phyloP scores from a whole-genome alignment of 2,113 vertebrate genomes.

The Coptodon rendalli region DNA sequence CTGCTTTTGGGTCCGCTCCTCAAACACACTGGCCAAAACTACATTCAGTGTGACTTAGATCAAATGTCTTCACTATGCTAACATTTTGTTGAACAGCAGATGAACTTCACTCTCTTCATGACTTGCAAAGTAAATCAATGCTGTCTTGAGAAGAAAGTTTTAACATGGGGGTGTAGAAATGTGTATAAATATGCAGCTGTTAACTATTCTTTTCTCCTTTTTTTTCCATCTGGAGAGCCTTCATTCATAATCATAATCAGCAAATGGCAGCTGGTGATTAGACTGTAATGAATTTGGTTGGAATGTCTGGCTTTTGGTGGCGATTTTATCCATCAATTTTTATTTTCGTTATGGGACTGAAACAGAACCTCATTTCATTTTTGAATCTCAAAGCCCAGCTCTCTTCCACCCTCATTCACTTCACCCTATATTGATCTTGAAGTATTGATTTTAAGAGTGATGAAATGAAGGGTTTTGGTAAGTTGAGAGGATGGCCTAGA shows the following conservation, averaged over 20 bases:
- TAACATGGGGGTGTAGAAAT: neutral
- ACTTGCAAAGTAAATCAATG: neutral
- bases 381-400: neutral
- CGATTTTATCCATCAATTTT: constrained; percentile 6
- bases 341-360: neutral
- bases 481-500: neutral
- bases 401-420: neutral
- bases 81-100: neutral
- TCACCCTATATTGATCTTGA: constrained; percentile 20
- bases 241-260: neutral
- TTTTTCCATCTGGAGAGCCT: neutral
- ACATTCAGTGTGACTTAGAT: neutral
- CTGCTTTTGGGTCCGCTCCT: neutral
- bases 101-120: neutral
- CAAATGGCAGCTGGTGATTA: neutral
- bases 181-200: neutral
- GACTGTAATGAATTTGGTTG: neutral
- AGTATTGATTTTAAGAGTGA: constrained; percentile 29
- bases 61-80: neutral
- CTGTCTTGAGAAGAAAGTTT: neutral
- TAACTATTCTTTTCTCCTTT: neutral
- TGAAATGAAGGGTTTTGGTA: neutral
- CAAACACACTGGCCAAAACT: neutral
- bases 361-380: neutral
- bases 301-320: neutral